Conservation (phyloP, 2,797 vertebrate genomes). For the Hoplostethus atlanticus region DNA sequence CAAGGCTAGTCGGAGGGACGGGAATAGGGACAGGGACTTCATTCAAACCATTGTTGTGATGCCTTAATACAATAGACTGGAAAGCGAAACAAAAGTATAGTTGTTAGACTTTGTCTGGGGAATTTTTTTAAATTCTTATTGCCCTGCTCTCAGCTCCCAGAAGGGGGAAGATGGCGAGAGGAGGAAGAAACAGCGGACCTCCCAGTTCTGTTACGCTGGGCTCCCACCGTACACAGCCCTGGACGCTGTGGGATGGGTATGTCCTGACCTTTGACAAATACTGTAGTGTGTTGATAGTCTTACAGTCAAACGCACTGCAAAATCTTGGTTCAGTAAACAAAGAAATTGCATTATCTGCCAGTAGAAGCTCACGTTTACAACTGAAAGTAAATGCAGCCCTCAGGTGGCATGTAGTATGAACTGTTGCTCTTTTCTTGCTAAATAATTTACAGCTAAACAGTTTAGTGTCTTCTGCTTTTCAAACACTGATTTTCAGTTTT, state of each 20-base stretch:
- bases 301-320: background rate
- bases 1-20: background rate
- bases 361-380: background rate
- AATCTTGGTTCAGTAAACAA: background rate
- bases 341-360: background rate
- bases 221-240: constrained; percentile 84
- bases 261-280: constrained; percentile 15
- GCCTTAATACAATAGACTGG: background rate
- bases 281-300: background rate
- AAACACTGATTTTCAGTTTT: background rate
- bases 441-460: background rate
- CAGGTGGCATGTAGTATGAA: too few relatives aligned
- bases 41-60: background rate
- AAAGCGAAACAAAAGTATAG: background rate
- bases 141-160: constrained; percentile 69
- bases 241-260: constrained; percentile 91
- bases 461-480: background rate
- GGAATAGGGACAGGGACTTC: constrained; percentile 19
- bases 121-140: constrained; percentile 5
- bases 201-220: constrained; percentile 77
- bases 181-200: constrained; percentile 80
- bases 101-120: background rate
- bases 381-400: background rate
- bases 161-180: constrained; percentile 76
- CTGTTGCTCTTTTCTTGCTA: background rate